These are phyloP conservation scores for Chelonus formosanus DNA, from an alignment of 2,888 invertebrate species.

Conservation along the genomic window DNA sequence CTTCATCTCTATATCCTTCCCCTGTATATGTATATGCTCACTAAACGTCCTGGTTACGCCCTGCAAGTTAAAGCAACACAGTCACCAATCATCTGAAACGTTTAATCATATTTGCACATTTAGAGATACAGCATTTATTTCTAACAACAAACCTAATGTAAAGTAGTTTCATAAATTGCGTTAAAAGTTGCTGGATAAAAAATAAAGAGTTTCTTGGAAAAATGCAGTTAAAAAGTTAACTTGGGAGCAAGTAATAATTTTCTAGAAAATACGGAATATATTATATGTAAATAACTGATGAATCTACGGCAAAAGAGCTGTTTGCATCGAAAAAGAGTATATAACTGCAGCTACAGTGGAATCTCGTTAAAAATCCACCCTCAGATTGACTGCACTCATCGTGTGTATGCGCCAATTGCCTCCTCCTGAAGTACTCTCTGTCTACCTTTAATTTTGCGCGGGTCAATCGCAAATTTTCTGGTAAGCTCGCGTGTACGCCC, in stretches of 20 bases:
- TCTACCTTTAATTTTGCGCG: conserved; percentile 41
- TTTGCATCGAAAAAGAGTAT: background rate
- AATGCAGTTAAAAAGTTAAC: conserved; percentile 26
- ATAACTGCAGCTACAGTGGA: conserved; percentile 22
- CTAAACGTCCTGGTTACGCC: conserved; percentile 59
- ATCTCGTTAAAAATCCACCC: conserved; percentile 43
- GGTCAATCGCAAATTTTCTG: conserved; percentile 65
- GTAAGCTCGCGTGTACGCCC: conserved; percentile 64
- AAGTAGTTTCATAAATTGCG: no score
- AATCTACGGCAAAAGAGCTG: conserved; percentile 8
- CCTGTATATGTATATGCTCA: conserved; percentile 40
- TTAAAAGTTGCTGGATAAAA: no score
- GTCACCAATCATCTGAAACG: conserved; percentile 19
- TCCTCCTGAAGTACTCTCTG: conserved; percentile 26
- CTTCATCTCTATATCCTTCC: conserved; percentile 29
- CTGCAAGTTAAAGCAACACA: conserved; percentile 41
- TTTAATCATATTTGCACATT: background rate
- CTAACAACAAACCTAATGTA: no score
- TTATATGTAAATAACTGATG: conserved; percentile 15
- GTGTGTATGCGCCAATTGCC: conserved; percentile 28
- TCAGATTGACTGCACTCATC: conserved; percentile 27
- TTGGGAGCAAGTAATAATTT: conserved; percentile 8
- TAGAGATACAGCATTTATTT: no score
- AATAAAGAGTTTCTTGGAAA: conserved; percentile 24
- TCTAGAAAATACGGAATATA: conserved; percentile 5